These are phyloP conservation scores for Eubucco bourcierii DNA, from an alignment of 2,113 vertebrate species.

Conservation along the genomic window DNA sequence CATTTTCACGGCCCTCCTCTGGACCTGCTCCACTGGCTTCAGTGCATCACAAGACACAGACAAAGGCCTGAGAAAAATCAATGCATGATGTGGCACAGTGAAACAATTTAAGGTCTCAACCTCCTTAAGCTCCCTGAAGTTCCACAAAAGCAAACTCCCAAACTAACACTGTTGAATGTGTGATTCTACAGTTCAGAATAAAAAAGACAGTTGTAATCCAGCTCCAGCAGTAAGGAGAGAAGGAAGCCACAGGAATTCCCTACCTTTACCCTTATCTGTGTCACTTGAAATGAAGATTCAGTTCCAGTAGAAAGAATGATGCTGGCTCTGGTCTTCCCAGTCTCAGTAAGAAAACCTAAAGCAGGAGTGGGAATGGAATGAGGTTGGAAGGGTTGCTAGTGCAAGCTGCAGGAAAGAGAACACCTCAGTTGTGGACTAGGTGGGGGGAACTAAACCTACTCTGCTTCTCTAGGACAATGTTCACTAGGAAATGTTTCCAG, in stretches of 20 bases:
- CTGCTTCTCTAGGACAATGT: not conserved
- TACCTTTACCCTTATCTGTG: conserved; percentile 95
- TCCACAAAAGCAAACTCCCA: not conserved
- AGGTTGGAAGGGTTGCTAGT: not conserved
- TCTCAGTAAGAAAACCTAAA: conserved; percentile 94
- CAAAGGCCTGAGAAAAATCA: not conserved
- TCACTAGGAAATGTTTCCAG: not conserved
- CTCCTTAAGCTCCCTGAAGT: not conserved
- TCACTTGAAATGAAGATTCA: conserved; percentile 92
- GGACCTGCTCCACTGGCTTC: not conserved
- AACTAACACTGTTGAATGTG: not conserved
- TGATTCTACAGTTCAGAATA: not conserved
- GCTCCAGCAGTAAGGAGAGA: not conserved
- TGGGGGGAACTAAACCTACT: not conserved
- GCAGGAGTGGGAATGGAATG: not conserved
- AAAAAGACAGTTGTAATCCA: not conserved
- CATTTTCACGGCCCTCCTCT: too few relatives aligned
- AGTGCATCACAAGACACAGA: not conserved
- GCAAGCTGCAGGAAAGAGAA: not conserved
- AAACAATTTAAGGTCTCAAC: not conserved
- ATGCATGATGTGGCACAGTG: not conserved
- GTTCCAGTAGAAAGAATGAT: conserved; percentile 92
- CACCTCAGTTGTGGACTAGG: not conserved
- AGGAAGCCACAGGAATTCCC: not conserved
- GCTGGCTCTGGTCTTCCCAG: conserved; percentile 89